phyloP scores from a whole-genome alignment of 1,140 invertebrate species.

The Andrena cerasifolii region DNA sequence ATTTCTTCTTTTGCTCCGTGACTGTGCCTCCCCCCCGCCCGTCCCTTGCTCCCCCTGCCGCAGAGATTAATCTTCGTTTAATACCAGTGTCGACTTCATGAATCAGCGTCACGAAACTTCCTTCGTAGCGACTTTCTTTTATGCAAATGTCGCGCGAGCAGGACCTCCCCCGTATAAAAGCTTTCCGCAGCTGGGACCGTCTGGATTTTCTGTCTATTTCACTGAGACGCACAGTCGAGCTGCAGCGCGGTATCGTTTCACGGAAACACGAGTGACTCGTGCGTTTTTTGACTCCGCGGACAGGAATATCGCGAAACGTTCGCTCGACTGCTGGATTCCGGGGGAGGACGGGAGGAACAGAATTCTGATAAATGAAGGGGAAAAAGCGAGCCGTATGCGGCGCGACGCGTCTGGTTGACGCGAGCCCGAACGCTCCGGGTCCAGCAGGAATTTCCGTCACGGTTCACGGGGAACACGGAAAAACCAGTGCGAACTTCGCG shows the following conservation, averaged over 20 bases:
- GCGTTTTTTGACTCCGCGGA: not conserved
- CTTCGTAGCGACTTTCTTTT: slow-evolving; percentile 25
- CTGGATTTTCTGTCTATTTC: not conserved
- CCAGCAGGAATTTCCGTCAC: slow-evolving; percentile 1
- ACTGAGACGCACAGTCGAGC: not conserved
- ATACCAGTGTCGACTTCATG: slow-evolving; percentile 41
- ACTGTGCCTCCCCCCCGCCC: not conserved
- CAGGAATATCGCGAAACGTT: not conserved
- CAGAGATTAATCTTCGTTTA: slow-evolving; percentile 51
- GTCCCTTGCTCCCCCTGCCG: not conserved
- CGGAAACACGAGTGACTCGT: too few species aligned
- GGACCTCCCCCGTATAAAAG: not conserved
- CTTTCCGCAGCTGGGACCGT: not conserved
- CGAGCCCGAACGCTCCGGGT: not conserved
- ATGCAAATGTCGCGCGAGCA: slow-evolving; percentile 7
- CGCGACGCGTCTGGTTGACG: not conserved
- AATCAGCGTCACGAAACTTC: slow-evolving; percentile 38
- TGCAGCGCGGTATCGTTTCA: not conserved
- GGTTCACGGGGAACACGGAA: not conserved
- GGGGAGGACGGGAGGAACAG: not conserved
- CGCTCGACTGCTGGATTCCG: not conserved
- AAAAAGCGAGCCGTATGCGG: too few species aligned
- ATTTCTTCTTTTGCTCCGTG: slow-evolving; percentile 1
- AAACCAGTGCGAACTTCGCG: not conserved
- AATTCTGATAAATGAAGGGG: slow-evolving; percentile 1